Evolutionary conservation across 1,140 invertebrate species (phyloP).

Genomic region (Prorops nasuta): DNA sequence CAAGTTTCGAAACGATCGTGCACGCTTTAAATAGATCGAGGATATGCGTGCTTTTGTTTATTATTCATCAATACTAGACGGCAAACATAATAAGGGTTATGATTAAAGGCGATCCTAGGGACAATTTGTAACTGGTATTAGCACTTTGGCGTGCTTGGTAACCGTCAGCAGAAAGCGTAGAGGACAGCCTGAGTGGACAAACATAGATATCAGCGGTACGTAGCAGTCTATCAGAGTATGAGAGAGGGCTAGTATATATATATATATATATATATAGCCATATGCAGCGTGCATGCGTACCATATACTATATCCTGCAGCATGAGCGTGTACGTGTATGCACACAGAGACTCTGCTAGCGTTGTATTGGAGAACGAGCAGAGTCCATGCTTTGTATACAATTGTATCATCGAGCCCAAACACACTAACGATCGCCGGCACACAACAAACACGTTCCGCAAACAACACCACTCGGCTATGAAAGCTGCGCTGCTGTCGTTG

Average conservation of each 20-base stretch:
- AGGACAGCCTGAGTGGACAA: slow-evolving; percentile 4
- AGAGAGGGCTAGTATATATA: too few relatives aligned
- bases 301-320: slow-evolving; percentile 1
- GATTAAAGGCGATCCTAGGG: too few relatives aligned
- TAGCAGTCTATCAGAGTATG: too few relatives aligned
- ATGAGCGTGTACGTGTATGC: slow-evolving; percentile 1
- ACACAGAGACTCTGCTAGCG: background rate
- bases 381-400: slow-evolving; percentile 31
- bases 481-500: slow-evolving; percentile 4
- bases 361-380: slow-evolving; percentile 15
- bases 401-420: slow-evolving; percentile 39
- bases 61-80: too few relatives aligned
- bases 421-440: slow-evolving; percentile 32
- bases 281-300: background rate
- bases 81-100: too few relatives aligned
- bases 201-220: slow-evolving; percentile 16
- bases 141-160: background rate
- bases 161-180: background rate
- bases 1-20: too few relatives aligned
- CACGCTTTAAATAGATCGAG: too few relatives aligned
- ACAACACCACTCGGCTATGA: slow-evolving; percentile 16
- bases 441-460: slow-evolving; percentile 27
- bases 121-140: too few relatives aligned
- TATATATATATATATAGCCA: too few relatives aligned
- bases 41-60: too few relatives aligned